A percentile compares a stretch with the other conserved stretches of the same genome.
phyloP scores from a whole-genome alignment of 2,113 vertebrate genomes.

The Sapayoa aenigma region DNA sequence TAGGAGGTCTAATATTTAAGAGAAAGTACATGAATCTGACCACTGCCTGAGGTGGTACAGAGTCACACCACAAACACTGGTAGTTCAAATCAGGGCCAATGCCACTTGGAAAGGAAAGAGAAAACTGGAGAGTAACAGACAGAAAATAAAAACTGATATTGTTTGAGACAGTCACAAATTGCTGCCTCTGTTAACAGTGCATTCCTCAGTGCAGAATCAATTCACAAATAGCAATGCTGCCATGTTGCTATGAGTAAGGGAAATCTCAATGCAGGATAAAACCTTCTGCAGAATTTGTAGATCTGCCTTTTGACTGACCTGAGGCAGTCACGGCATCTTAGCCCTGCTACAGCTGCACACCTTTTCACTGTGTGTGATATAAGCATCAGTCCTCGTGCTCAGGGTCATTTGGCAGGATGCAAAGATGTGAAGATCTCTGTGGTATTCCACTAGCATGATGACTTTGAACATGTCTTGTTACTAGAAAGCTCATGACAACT shows the following conservation, averaged over 20 bases:
- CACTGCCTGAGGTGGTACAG: background rate
- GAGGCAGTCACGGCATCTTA: background rate
- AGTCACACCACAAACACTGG: background rate
- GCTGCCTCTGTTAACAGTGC: background rate
- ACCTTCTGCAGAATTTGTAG: background rate
- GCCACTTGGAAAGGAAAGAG: background rate
- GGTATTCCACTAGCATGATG: background rate
- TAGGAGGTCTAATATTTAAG: background rate
- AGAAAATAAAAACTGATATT: background rate
- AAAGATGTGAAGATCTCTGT: background rate
- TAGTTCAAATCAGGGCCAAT: background rate
- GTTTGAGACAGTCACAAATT: background rate
- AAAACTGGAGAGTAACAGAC: background rate
- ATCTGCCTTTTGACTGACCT: background rate
- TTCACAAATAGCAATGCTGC: background rate
- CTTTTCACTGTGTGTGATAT: background rate
- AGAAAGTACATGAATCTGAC: background rate
- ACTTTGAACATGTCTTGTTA: background rate
- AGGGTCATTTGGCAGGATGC: background rate
- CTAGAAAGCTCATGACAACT: background rate
- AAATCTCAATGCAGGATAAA: background rate
- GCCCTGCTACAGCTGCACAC: background rate
- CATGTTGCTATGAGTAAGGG: background rate
- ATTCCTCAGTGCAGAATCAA: background rate
- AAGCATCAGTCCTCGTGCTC: background rate